These are phyloP conservation scores for Glyptemys insculpta DNA, from an alignment of 2,797 vertebrate species.

Conservation along the genomic window DNA sequence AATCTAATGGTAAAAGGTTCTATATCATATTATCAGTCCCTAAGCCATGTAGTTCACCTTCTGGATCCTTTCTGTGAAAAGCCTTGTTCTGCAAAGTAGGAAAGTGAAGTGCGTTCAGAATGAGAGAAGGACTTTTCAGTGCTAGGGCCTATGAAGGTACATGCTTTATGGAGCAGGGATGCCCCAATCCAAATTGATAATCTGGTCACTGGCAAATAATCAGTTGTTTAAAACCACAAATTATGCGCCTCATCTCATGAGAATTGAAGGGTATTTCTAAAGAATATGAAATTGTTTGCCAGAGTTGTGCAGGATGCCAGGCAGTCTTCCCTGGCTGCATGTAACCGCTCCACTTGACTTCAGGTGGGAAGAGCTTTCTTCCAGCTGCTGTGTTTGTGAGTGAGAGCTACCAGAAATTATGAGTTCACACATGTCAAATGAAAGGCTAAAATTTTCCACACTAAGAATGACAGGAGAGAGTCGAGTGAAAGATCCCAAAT, in stretches of 20 bases:
- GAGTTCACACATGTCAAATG: constrained; percentile 42
- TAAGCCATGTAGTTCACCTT: background rate
- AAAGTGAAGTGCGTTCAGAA: background rate
- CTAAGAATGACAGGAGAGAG: constrained; percentile 39
- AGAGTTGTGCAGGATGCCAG: background rate
- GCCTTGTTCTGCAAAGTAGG: background rate
- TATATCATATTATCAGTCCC: background rate
- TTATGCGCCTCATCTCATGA: background rate
- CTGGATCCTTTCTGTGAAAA: background rate
- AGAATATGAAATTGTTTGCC: fast-evolving
- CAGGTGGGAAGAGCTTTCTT: background rate
- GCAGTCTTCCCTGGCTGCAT: background rate
- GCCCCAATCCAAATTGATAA: background rate
- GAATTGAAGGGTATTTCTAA: background rate
- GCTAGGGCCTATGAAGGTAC: background rate
- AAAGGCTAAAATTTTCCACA: constrained; percentile 54
- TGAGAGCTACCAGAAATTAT: constrained; percentile 56
- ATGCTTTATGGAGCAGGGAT: background rate
- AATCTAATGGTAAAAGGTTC: background rate
- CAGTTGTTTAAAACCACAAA: background rate
- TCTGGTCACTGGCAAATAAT: background rate
- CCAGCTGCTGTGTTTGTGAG: constrained; percentile 14
- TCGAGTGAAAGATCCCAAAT: constrained; percentile 56
- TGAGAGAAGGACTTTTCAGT: background rate
- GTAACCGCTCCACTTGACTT: background rate